Percentiles rank a stretch among this genome's conserved stretches.
phyloP scores from a whole-genome alignment of 2,797 vertebrate species.

The Microcaecilia unicolor region DNA sequence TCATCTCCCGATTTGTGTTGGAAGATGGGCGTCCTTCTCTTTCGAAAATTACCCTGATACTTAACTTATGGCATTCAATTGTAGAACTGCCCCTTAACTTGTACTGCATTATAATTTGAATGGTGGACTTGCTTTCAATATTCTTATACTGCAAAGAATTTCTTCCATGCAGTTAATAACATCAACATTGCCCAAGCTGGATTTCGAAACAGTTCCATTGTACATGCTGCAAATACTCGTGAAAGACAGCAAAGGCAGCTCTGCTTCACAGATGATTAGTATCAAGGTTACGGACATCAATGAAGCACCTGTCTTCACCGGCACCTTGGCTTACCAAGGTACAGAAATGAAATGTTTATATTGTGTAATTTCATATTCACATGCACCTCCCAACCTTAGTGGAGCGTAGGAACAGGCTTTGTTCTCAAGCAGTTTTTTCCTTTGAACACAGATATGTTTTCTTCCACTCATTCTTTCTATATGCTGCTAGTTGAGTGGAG shows the following conservation, averaged over 20 bases:
- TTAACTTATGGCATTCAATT: background rate
- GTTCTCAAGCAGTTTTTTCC: too few species aligned
- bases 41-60: too few species aligned
- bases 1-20: too few species aligned
- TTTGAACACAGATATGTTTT: too few species aligned
- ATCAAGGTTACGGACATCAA: conserved; percentile 27
- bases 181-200: conserved; percentile 13
- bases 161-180: conserved; percentile 12
- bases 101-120: background rate
- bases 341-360: too few species aligned
- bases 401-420: too few species aligned
- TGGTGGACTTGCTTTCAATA: background rate
- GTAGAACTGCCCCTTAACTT: background rate
- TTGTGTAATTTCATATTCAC: too few species aligned
- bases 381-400: too few species aligned
- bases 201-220: conserved; percentile 17
- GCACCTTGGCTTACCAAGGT: conserved; percentile 20
- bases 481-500: too few species aligned
- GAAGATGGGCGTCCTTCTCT: too few species aligned
- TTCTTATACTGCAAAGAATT: background rate
- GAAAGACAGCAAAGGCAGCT: conserved; percentile 10
- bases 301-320: conserved; percentile 19
- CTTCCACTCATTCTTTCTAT: too few species aligned
- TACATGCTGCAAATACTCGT: conserved; percentile 22
- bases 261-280: conserved; percentile 19